Base-by-base conservation (phyloP, 2,113 vertebrate genomes). In the Antennarius striatus region DNA sequence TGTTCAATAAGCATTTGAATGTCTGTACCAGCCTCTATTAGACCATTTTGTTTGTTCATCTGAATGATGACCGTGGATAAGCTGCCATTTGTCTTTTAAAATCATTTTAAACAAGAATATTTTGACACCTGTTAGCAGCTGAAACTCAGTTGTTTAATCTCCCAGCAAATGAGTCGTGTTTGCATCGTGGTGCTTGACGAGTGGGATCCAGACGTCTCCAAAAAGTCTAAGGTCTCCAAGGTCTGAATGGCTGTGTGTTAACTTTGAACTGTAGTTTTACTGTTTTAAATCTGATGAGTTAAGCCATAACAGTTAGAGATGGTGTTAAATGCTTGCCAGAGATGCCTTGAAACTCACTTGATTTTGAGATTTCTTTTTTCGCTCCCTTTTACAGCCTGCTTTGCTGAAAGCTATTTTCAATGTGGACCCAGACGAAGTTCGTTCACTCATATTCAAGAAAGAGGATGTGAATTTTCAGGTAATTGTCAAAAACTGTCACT, bases 381-480 rank as follows among this genome's bases (percentile, higher is more conserved):
- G n/a, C 0, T n/a, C 6, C 15, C 0, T 87, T 68, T 85, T 80
- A 10, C 91, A 99, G 98, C 96, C 98, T 77, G 93, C 95, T 75
- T 90, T 99, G 93, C 95, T 99, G 90, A 98, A 98, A 95, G 98
- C 98, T 86, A 98, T 99, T 93, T 99, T 99, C 94, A 99, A 96
- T 79, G 96, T 96, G 88, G 97, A 99, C 89, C 95, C 97, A 28
- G 96, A 98, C 89, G 98, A 99, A 95, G 96, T 99, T 75, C 95
- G 96, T 77, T 95, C 96, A 40, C 93, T 99, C 83, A 98, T 99
- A 91, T 99, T 99, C 93, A 98, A 99, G 91, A 99, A 99, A 82
- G 98, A 99, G 94, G 98, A 99, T 91, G 97, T 99, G 87, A 99
- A 99, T 88, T 95, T 95, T 84, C 97, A 98, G 96, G 98, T 99